A percentile compares a stretch with the other conserved stretches of the same genome.
phyloP scores from a whole-genome alignment of 2,888 invertebrate species.

The Alcis repandata region DNA sequence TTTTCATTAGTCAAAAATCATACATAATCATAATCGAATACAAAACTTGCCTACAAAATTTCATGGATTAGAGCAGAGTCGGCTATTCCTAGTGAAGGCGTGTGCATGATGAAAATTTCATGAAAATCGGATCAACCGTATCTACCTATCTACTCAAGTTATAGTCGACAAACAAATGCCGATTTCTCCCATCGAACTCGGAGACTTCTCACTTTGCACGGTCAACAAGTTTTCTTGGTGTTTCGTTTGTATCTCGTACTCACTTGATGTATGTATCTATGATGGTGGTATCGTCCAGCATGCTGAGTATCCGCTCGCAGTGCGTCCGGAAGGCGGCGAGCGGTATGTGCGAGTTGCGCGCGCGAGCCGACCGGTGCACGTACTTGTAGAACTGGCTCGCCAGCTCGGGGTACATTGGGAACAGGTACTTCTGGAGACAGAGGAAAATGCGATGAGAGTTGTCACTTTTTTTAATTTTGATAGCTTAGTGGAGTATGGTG shows the following conservation, averaged over 20 bases:
- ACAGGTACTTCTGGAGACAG: slow-evolving; percentile 88
- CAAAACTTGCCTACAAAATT: no score
- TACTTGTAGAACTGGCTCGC: slow-evolving; percentile 89
- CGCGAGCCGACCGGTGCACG: slow-evolving; percentile 86
- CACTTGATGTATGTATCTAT: slow-evolving; percentile 89
- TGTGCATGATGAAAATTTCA: no score
- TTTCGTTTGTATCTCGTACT: not conserved
- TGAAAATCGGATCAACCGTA: no score
- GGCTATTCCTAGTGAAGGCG: no score
- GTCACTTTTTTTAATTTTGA: no score
- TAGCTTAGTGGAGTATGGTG: not conserved
- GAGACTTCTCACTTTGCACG: no score
- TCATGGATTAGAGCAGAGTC: no score
- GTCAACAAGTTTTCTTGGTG: not conserved
- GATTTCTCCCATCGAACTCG: no score
- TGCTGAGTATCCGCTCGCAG: slow-evolving; percentile 88
- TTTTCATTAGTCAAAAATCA: no score
- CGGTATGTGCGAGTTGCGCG: slow-evolving; percentile 88
- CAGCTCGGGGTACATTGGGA: slow-evolving; percentile 92
- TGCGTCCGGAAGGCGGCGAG: slow-evolving; percentile 90
- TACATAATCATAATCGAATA: no score
- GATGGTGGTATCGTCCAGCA: slow-evolving; percentile 87
- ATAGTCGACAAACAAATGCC: no score
- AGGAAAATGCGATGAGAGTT: not conserved
- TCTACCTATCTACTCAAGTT: no score